Evolutionary conservation across 2,888 invertebrate species (phyloP), one percentile per base, ranked within the genome.

Genomic region (Hydropsyche betteni): DNA sequence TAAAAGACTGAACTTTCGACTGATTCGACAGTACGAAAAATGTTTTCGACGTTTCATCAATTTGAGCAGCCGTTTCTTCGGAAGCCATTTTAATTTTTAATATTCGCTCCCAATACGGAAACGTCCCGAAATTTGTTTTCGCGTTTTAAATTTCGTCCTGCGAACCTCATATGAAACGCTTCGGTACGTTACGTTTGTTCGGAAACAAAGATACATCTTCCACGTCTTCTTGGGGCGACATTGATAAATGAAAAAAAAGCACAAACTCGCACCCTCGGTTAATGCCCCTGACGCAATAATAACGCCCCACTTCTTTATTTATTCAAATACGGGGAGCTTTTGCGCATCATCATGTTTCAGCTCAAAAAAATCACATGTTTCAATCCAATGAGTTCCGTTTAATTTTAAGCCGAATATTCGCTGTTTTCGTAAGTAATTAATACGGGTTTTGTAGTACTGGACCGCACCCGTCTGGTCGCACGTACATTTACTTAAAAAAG

Each of bases 231-330:
- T 14, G 50, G 50, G 51, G 14, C 38, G 69, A 51, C 69, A 69
- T 69, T 69, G 69, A 69, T 69, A 69, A 69, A 69, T 69, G 69
- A 69, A 69, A 69, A n/a, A 69, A 69, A 69, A 50, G 44, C 44
- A 44, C 51, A 24, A 36, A 69, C 69, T 64, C 8, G 36, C 64
- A 64, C 64, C 33, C 36, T 34, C 34, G 34, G 64, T 64, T 64
- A 64, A 34, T 33, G 10, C 33, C 61, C 16, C 7, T 61, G 64
- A 64, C 64, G 64, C 24, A 33, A 64, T 64, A 64, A 64, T 64
- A 64, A 33, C 64, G 10, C 34, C 1, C 44, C 44, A 10, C 10
- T 44, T 44, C 44, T 8, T 44, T 44, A 44, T 10, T 55, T 16
- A 55, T 55, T 14, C 16, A 55, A 55, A 55, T 55, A n/a, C 24